Base-by-base conservation (phyloP, 1,140 invertebrate species). In the Augochlora pura region DNA sequence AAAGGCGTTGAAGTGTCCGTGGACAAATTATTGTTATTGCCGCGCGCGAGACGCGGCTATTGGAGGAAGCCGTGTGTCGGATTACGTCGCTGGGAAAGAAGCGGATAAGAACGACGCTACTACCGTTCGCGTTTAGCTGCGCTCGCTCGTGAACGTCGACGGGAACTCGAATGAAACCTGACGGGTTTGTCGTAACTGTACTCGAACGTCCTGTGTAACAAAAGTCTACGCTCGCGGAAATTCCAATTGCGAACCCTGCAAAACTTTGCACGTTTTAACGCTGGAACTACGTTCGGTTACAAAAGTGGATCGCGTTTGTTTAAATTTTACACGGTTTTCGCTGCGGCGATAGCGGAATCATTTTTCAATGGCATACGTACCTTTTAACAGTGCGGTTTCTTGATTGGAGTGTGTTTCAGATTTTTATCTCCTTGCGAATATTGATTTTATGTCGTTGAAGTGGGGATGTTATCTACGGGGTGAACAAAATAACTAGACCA, bases 11-110 rank as follows among this genome's bases (percentile, higher is more conserved):
- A 23, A 25, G 57, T 66, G 42, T 76, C 64, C 52, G n/a, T 4
- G 0, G 23, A 27, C 66, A 23, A 54, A 63, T 62, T 67, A 77
- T 81, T 71, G 68, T 18, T 63, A 62, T 70, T 65, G 16, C 12
- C 25, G 2, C 0, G 42, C 42, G 49, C 49, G 49, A 49, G 39
- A 46, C 32, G 21, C 16, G 39, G 60, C 49, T 32, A 57, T 57
- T 9, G 46, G 52, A 68, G 54, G 63, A 79, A 65, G 65, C 57
- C 49, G 21, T 46, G 60, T 52, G 42, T 60, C n/a, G 23, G 27
- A 42, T 38, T 18, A 72, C 23, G 49, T 10, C 27, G 39, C 38
- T n/a, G 8, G 27, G 12, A 21, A 38, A 27, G 27, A 68, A 54
- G 10, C 7, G 7, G 5, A 16, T 18, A 21, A 52, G 21, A 18